These are phyloP conservation scores for Rhabdomys dilectus DNA, from an alignment of 2,113 vertebrate species.

Conservation along the genomic window DNA sequence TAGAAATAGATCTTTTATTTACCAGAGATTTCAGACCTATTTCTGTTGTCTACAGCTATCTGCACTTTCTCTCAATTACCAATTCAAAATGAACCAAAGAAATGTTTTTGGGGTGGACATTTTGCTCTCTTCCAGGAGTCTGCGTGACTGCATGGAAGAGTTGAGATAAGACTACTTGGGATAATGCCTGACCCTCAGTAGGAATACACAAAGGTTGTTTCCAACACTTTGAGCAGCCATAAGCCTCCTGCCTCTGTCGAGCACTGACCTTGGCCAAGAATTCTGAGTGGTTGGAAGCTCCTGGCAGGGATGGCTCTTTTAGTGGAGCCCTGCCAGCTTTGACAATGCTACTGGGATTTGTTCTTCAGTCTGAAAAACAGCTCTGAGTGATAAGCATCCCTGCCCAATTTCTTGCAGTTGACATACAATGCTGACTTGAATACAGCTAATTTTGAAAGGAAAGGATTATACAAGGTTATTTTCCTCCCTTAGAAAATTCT, in stretches of 20 bases:
- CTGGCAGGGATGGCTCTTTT: not conserved
- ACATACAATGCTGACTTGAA: constrained; percentile 52
- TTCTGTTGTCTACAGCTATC: not conserved
- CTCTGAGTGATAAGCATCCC: constrained; percentile 29
- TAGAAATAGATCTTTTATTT: not conserved
- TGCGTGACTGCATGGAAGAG: no score
- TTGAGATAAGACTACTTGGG: not conserved
- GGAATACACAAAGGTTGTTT: not conserved
- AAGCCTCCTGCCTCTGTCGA: not conserved
- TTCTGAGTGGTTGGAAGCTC: not conserved
- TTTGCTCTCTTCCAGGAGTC: not conserved
- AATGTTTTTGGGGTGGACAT: not conserved
- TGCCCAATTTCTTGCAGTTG: constrained; percentile 9
- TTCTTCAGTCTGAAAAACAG: constrained; percentile 37
- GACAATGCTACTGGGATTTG: not conserved
- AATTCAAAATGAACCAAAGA: not conserved
- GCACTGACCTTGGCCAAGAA: not conserved
- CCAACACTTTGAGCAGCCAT: not conserved
- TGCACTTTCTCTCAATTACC: not conserved
- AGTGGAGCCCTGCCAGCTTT: not conserved
- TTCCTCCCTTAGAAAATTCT: not conserved
- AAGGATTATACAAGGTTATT: not conserved
- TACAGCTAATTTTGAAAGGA: constrained; percentile 58
- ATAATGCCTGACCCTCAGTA: not conserved
- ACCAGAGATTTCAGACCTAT: not conserved